Conservation (phyloP, 2,113 vertebrate species). For the Eolophus roseicapilla region DNA sequence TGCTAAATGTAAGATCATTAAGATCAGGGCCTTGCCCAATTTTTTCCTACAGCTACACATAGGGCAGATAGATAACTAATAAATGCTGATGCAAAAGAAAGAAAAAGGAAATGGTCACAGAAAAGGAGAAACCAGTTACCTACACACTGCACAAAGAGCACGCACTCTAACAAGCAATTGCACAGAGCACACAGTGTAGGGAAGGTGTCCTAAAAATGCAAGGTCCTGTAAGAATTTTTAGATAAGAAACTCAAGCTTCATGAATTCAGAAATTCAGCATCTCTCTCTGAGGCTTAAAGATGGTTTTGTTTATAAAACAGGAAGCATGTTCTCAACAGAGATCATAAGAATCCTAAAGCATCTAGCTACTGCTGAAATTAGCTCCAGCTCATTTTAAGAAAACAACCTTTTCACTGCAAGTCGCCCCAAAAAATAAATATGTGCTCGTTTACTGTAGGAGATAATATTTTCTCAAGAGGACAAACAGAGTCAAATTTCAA, state of each 20-base stretch:
- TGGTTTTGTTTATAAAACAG: neutral
- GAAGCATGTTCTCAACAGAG: neutral
- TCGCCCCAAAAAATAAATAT: neutral
- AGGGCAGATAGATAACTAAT: neutral
- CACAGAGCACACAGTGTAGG: neutral
- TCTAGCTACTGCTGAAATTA: neutral
- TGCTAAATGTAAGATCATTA: neutral
- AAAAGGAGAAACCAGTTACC: neutral
- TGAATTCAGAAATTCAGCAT: neutral
- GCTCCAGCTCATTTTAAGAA: neutral
- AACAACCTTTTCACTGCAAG: neutral
- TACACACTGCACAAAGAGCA: neutral
- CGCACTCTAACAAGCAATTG: neutral
- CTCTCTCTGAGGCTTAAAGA: neutral
- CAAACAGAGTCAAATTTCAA: neutral
- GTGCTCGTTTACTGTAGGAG: neutral
- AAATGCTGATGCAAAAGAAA: neutral
- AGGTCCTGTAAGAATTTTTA: neutral
- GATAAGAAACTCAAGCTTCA: neutral
- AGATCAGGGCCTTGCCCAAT: neutral
- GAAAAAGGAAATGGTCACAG: neutral
- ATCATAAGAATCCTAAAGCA: neutral
- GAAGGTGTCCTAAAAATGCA: neutral
- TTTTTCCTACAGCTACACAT: neutral
- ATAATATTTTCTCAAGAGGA: conserved; percentile 12